Percentiles rank a stretch among this genome's conserved stretches.
phyloP scores from a whole-genome alignment of 2,113 vertebrate species.

The Parus major region DNA sequence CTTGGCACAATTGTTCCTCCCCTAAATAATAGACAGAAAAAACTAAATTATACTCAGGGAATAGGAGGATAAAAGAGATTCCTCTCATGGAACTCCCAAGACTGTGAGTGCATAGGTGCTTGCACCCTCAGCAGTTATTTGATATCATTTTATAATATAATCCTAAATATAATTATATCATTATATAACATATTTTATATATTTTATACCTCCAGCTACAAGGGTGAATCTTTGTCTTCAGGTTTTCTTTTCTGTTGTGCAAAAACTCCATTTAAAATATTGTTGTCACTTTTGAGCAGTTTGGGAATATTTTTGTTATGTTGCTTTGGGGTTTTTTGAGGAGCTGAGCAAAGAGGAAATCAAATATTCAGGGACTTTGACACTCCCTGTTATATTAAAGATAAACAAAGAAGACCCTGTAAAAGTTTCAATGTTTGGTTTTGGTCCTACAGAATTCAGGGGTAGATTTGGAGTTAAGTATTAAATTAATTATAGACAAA shows the following conservation, averaged over 20 bases:
- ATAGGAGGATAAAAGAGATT: not conserved
- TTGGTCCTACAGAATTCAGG: not conserved
- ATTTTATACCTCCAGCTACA: not conserved
- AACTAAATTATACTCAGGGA: not conserved
- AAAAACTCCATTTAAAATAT: not conserved
- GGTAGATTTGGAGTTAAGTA: not conserved
- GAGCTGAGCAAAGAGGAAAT: not conserved
- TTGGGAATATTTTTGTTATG: not conserved
- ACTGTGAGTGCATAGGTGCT: not conserved
- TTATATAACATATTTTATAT: not conserved
- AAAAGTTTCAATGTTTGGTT: not conserved
- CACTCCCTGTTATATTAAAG: not conserved
- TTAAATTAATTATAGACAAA: accelerated
- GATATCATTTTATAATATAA: not conserved
- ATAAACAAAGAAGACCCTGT: accelerated
- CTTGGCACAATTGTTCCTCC: not conserved
- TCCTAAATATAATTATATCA: no score
- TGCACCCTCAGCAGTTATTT: not conserved
- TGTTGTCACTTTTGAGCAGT: not conserved
- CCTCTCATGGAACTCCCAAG: not conserved
- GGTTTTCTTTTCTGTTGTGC: not conserved
- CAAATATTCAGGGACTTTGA: not conserved
- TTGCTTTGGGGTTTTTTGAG: not conserved
- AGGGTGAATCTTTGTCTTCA: not conserved
- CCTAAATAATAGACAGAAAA: not conserved